A percentile compares a stretch with the other conserved stretches of the same genome.
These are phyloP conservation scores for Austrofundulus limnaeus DNA, from an alignment of 2,113 vertebrate genomes.

Conservation along the genomic window DNA sequence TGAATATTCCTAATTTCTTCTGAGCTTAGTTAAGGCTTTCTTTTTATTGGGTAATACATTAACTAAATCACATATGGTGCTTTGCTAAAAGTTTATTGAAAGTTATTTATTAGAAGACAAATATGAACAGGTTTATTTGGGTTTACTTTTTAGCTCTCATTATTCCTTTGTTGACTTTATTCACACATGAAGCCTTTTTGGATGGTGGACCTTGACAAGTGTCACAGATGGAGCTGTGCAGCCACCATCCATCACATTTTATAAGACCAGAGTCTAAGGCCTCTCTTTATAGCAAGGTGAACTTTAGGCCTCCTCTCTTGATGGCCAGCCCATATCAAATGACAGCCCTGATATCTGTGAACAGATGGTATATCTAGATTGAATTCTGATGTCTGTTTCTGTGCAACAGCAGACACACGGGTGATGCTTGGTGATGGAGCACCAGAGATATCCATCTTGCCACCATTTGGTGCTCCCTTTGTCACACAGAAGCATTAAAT, in stretches of 20 bases:
- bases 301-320: conserved; percentile 65
- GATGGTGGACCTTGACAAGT: conserved; percentile 51
- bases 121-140: conserved; percentile 7
- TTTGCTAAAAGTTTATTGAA: conserved; percentile 41
- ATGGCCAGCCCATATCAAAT: conserved; percentile 66
- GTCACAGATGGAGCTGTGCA: conserved; percentile 56
- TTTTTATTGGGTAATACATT: conserved; percentile 36
- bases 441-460: conserved; percentile 48
- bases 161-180: conserved; percentile 30
- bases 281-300: conserved; percentile 74
- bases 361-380: conserved; percentile 69
- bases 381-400: conserved; percentile 69
- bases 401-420: conserved; percentile 32
- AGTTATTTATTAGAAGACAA: conserved; percentile 25
- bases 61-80: conserved; percentile 10
- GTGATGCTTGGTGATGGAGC: conserved; percentile 51
- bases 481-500: conserved; percentile 56
- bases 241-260: conserved; percentile 69
- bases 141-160: conserved; percentile 17
- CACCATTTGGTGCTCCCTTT: conserved; percentile 45
- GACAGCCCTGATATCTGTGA: conserved; percentile 66
- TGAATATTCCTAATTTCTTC: neutral
- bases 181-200: conserved; percentile 37
- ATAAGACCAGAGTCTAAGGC: conserved; percentile 58
- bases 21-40: conserved; percentile 17